Base-by-base conservation (phyloP, 2,113 vertebrate species). In the Trogon surrucura region DNA sequence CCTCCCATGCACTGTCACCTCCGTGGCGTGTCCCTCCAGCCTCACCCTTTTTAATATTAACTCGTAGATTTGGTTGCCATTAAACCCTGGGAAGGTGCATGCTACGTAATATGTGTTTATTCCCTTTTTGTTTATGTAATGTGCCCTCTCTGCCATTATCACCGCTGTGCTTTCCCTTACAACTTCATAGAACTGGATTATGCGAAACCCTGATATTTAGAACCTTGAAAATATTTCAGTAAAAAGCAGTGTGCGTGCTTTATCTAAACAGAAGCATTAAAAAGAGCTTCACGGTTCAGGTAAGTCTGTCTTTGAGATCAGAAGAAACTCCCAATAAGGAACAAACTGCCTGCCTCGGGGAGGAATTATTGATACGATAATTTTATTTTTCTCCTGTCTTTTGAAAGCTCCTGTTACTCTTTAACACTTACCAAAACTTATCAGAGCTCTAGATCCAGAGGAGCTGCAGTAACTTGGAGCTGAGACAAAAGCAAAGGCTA, bases 181-280 rank as follows among this genome's bases (percentile, higher is more conserved):
- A 90, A 91, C 79, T 90, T 92, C 67, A 67, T 38, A 53, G 88
- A 78, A 86, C 75, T 94, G 90, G 82, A 71, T 94, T 64, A 48
- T 27, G 22, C 53, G 72, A 93, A 96, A 77, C 34, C 26, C 47
- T 91, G 60, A 71, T 80, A 64, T 10, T 78, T 83, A 64, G 6
- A 56, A 48, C 34, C 61, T 88, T 80, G 50, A 47, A 64, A 88
- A 85, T 64, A 38, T n/a, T 88, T 78, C 60, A 61, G 34, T 80
- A 69, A 73, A 41, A 85, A 89, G 13, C 64, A 60, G 23, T 29
- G 10, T 72, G 29, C 12, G 8, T 45, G 29, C 21, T 88, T 83
- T 56, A 22, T 72, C 36, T 82, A 71, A 78, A 66, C 51, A 66
- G n/a, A 48, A 91, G 48, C 23, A 45, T 51, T 77, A 6, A 67